Percentiles rank a stretch among this genome's conserved stretches.
These are phyloP conservation scores for Stenichneumon culpator DNA, from an alignment of 2,888 invertebrate species.

Conservation along the genomic window DNA sequence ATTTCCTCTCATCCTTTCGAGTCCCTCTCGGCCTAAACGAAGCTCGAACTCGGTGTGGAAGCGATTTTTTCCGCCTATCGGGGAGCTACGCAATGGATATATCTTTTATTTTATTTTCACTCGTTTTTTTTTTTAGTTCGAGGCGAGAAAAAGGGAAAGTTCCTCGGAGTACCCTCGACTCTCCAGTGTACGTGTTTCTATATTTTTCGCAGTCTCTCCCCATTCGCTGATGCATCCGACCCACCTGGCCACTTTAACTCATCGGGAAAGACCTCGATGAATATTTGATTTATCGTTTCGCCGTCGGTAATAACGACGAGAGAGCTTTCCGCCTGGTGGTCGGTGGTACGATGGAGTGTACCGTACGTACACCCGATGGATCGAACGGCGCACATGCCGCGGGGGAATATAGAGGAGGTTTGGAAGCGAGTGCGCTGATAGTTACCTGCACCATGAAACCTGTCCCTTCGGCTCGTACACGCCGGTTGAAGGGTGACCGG, in stretches of 20 bases:
- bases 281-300: slow-evolving; percentile 41
- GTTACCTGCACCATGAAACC: slow-evolving; percentile 31
- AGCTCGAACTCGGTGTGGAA: background rate
- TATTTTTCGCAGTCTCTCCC: no score
- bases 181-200: no score
- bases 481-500: slow-evolving; percentile 35
- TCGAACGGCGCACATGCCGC: slow-evolving; percentile 10
- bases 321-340: background rate
- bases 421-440: background rate
- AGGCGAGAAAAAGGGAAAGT: no score
- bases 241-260: slow-evolving; percentile 5
- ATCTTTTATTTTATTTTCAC: background rate
- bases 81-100: background rate
- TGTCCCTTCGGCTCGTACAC: slow-evolving; percentile 26
- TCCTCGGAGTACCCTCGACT: no score
- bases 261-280: slow-evolving; percentile 16
- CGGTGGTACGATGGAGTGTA: slow-evolving; percentile 34
- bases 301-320: slow-evolving; percentile 22
- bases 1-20: background rate
- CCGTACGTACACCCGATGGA: slow-evolving; percentile 6
- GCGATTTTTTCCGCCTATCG: background rate
- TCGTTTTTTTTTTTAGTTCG: background rate
- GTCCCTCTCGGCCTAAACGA: background rate
- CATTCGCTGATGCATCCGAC: background rate
- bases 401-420: background rate